Evolutionary conservation across 2,797 vertebrate genomes (phyloP).

Genomic region (Crax fasciolata): DNA sequence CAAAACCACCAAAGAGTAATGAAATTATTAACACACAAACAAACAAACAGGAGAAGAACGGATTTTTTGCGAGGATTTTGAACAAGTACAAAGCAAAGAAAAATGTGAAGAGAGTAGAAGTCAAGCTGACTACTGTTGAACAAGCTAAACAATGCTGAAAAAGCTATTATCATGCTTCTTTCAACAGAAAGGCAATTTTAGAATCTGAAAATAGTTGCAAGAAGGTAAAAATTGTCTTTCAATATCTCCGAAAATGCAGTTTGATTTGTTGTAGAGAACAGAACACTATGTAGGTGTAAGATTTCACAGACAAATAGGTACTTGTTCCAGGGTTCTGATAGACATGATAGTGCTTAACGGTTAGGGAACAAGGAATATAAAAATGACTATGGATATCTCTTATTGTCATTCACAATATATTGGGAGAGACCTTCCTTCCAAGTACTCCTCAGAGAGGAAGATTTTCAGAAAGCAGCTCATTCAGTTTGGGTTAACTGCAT

Average conservation of each 20-base stretch:
- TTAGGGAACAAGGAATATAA: not conserved
- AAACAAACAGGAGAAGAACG: not conserved
- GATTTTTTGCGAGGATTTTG: not conserved
- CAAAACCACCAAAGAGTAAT: conserved; percentile 5
- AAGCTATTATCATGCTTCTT: not conserved
- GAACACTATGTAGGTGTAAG: not conserved
- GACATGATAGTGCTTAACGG: not conserved
- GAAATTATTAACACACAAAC: not conserved
- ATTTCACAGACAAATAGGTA: not conserved
- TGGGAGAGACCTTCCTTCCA: not conserved
- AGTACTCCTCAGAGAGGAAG: not conserved
- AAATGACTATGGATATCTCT: not conserved
- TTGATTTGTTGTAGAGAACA: not conserved
- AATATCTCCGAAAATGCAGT: not conserved
- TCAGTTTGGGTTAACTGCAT: not conserved
- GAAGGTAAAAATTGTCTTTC: conserved; percentile 31
- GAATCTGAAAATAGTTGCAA: not conserved
- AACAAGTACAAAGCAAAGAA: not conserved
- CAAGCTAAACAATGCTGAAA: not conserved
- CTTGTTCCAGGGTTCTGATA: not conserved
- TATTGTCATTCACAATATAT: conserved; percentile 1
- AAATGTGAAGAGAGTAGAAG: conserved; percentile 4
- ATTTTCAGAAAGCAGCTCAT: not conserved
- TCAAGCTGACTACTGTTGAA: conserved; percentile 1
- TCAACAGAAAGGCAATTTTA: not conserved